A percentile compares a stretch with the other conserved stretches of the same genome.
These are phyloP conservation scores for Phyllostomus hastatus DNA, from an alignment of 2,113 vertebrate genomes.

Conservation along the genomic window DNA sequence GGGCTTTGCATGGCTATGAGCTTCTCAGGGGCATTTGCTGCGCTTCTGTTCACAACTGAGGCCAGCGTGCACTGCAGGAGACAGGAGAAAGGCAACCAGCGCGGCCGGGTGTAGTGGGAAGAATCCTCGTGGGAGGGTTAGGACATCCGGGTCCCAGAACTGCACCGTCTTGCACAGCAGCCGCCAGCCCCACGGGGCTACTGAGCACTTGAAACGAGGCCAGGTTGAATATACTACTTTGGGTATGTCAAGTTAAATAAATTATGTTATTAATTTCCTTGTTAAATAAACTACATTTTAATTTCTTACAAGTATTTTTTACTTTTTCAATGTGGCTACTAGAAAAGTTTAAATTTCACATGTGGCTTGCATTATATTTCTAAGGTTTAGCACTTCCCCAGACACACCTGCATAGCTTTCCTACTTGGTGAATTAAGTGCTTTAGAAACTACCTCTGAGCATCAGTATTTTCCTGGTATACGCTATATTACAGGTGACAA, in stretches of 20 bases:
- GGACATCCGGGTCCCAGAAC: neutral
- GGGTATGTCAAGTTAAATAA: neutral
- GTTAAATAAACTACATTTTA: neutral
- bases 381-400: neutral
- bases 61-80: fast-evolving
- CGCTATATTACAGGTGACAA: neutral
- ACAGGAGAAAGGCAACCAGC: neutral
- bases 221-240: neutral
- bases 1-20: slow-evolving; percentile 55
- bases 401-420: neutral
- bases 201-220: neutral
- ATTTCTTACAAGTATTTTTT: neutral
- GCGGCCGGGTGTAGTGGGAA: neutral
- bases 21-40: slow-evolving; percentile 26
- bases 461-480: neutral
- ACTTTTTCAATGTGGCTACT: neutral
- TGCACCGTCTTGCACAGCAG: neutral
- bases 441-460: neutral
- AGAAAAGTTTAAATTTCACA: neutral
- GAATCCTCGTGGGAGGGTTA: neutral
- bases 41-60: neutral
- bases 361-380: neutral
- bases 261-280: neutral
- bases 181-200: neutral
- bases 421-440: neutral